Evolutionary conservation across 2,113 vertebrate species (phyloP).

Genomic region (Poicephalus gulielmi): DNA sequence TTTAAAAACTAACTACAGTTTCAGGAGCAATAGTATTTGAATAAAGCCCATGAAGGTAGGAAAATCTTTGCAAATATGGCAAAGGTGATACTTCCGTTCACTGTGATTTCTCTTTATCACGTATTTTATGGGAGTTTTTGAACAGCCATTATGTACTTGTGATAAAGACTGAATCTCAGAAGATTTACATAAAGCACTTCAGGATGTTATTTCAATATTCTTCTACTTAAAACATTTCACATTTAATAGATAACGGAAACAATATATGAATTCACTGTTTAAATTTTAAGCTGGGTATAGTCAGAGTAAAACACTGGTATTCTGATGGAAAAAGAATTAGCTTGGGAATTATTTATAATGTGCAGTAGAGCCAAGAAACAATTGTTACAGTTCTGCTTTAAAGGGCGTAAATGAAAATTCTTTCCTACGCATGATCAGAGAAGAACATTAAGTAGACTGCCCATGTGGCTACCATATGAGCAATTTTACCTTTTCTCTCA

Average conservation of each 20-base stretch:
- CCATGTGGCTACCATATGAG: not conserved
- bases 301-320: not conserved
- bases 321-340: not conserved
- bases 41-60: not conserved
- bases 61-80: not conserved
- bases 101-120: not conserved
- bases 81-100: not conserved
- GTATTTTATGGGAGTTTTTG: not conserved
- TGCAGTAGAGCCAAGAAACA: not conserved
- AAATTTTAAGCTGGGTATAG: not conserved
- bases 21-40: not conserved
- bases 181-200: not conserved
- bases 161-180: not conserved
- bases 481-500: not conserved
- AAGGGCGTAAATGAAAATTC: not conserved
- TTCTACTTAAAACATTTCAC: not conserved
- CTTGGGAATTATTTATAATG: not conserved
- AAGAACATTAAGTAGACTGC: not conserved
- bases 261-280: not conserved
- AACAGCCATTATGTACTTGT: not conserved
- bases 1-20: not conserved
- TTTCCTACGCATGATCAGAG: not conserved
- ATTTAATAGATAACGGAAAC: not conserved
- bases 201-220: not conserved
- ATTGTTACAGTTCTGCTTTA: not conserved